Evolutionary conservation across 1,140 invertebrate genomes (phyloP).

Genomic region (Coboldia fuscipes): DNA sequence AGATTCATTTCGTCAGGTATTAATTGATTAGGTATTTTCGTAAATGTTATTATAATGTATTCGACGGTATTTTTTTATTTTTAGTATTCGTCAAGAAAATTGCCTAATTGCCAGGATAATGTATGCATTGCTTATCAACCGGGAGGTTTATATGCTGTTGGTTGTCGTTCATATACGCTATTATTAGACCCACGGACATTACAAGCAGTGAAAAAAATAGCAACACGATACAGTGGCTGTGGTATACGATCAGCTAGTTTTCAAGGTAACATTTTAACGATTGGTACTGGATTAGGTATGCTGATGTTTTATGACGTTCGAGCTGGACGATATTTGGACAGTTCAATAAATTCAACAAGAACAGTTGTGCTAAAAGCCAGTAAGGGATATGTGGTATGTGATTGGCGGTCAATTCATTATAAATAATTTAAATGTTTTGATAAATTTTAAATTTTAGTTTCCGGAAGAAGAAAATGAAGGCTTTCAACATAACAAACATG

Average conservation of each 20-base stretch:
- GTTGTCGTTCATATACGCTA: constrained; percentile 80
- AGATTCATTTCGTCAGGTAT: constrained; percentile 41
- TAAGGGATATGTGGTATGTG: constrained; percentile 69
- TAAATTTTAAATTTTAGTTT: constrained; percentile 28
- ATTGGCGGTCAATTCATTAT: background rate
- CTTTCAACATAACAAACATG: constrained; percentile 65
- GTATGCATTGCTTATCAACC: constrained; percentile 74
- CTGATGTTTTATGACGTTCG: constrained; percentile 86
- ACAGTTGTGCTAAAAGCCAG: constrained; percentile 76
- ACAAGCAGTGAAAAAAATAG: constrained; percentile 45
- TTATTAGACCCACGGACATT: constrained; percentile 72
- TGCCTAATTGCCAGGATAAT: constrained; percentile 78
- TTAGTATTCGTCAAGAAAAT: constrained; percentile 62
- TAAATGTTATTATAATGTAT: background rate
- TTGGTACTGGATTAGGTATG: constrained; percentile 79
- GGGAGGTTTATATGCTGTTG: constrained; percentile 71
- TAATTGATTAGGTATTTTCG: background rate
- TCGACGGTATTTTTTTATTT: background rate
- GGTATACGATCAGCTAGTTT: constrained; percentile 81
- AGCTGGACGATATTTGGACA: constrained; percentile 78
- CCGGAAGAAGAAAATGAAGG: constrained; percentile 67
- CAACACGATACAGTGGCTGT: constrained; percentile 59
- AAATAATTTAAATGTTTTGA: background rate
- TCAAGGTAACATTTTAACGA: constrained; percentile 69
- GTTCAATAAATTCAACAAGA: constrained; percentile 65